Conservation (phyloP, 1,140 invertebrate species). For the Eciton burchellii region DNA sequence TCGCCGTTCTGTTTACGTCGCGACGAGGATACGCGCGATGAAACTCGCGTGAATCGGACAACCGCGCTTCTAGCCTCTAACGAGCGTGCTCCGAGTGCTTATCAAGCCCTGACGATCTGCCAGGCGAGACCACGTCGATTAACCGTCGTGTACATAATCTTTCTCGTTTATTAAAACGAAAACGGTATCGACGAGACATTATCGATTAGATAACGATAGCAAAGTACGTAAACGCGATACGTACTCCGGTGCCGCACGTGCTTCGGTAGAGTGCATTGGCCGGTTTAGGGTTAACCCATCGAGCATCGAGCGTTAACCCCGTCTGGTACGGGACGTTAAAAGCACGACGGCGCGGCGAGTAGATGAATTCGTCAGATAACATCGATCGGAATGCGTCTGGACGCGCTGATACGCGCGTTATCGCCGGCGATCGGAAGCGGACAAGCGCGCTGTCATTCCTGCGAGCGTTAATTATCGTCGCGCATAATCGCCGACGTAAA, state of each 20-base stretch:
- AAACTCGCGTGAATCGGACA: background rate
- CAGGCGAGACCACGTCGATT: too few species aligned
- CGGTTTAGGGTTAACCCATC: conserved; percentile 31
- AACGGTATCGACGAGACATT: background rate
- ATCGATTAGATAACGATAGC: background rate
- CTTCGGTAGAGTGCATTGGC: background rate
- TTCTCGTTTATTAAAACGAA: background rate
- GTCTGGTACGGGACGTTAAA: conserved; percentile 45
- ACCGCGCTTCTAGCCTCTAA: background rate
- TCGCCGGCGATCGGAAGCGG: conserved; percentile 41
- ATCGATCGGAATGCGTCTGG: conserved; percentile 61
- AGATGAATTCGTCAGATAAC: conserved; percentile 47
- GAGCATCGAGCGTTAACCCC: conserved; percentile 50
- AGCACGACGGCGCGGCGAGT: background rate
- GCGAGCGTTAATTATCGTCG: conserved; percentile 42
- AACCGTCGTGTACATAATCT: background rate
- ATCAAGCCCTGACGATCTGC: background rate
- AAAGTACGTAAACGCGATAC: background rate
- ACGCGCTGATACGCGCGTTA: conserved; percentile 38
- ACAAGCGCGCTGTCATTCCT: conserved; percentile 35
- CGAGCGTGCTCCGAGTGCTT: background rate
- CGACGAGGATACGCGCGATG: conserved; percentile 2
- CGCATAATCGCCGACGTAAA: conserved; percentile 44
- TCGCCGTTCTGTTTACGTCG: conserved; percentile 49
- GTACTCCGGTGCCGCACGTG: background rate